Evolutionary conservation across 2,888 invertebrate genomes (phyloP).

Genomic region (Nineta flava): DNA sequence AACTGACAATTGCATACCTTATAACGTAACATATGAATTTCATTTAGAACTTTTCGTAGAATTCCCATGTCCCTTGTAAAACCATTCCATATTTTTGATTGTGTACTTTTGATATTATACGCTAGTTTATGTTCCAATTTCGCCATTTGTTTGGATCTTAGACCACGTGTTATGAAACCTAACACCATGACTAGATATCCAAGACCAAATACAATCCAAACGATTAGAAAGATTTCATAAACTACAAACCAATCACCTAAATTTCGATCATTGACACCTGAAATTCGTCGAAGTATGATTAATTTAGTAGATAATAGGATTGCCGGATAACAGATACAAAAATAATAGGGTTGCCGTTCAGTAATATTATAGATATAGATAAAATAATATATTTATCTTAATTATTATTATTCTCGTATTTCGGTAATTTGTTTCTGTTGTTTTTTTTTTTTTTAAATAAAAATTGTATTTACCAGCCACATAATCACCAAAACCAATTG

Average conservation of each 20-base stretch:
- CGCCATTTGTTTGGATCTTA: conserved; percentile 58
- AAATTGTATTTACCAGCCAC: conserved; percentile 51
- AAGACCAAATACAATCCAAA: conserved; percentile 84
- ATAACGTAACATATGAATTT: conserved; percentile 65
- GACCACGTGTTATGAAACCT: conserved; percentile 64
- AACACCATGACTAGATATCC: conserved; percentile 84
- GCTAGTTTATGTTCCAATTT: conserved; percentile 62
- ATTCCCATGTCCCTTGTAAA: conserved; percentile 60
- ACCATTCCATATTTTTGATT: conserved; percentile 58
- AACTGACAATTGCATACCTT: conserved; percentile 43
- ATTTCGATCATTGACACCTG: conserved; percentile 21
- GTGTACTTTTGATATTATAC: conserved; percentile 60
- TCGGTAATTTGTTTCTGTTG: background rate
- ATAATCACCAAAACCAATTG: conserved; percentile 86
- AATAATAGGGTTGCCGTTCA: too few species aligned
- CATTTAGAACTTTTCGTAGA: conserved; percentile 58
- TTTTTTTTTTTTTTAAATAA: too few species aligned
- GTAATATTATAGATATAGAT: too few species aligned
- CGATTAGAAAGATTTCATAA: conserved; percentile 66
- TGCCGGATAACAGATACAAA: too few species aligned
- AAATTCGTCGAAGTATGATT: conserved; percentile 5
- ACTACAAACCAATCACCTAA: conserved; percentile 45
- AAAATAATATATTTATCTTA: too few species aligned
- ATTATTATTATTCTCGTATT: too few species aligned
- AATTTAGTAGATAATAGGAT: background rate